Conservation (phyloP, 1,140 invertebrate species). For the Dendrolimus kikuchii region DNA sequence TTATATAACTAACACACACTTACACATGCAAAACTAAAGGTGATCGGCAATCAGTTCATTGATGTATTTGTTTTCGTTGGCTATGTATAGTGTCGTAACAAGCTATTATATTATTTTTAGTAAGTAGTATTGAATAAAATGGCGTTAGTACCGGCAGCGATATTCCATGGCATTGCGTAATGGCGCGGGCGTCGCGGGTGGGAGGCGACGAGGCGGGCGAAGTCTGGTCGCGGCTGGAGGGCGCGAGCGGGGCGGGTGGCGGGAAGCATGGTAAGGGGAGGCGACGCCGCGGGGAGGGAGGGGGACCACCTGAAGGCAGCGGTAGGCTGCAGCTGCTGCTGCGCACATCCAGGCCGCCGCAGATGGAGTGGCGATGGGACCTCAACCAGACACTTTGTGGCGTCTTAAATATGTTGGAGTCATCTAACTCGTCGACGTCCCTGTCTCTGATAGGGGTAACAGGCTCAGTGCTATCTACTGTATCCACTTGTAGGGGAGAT, state of each 20-base stretch:
- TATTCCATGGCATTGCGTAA: constrained; percentile 68
- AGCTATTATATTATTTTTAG: constrained; percentile 41
- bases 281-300: constrained; percentile 12
- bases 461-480: constrained; percentile 55
- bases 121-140: constrained; percentile 62
- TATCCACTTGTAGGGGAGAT: constrained; percentile 63
- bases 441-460: constrained; percentile 29
- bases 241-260: constrained; percentile 23
- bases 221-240: constrained; percentile 35
- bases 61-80: no score
- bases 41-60: no score
- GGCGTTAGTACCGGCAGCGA: constrained; percentile 72
- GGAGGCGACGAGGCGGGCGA: constrained; percentile 45
- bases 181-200: constrained; percentile 57
- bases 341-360: constrained; percentile 33
- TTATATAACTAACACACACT: no score
- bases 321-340: constrained; percentile 9
- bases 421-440: constrained; percentile 51
- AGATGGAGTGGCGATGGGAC: constrained; percentile 43
- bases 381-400: constrained; percentile 50
- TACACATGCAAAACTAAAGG: no score
- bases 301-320: constrained; percentile 3
- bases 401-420: constrained; percentile 57
- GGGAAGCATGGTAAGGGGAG: constrained; percentile 17
- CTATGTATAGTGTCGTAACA: constrained; percentile 16